Percentiles rank a stretch among this genome's conserved stretches.
Evolutionary conservation across 2,888 invertebrate species (phyloP).

Genomic region (Dasypolia templi): DNA sequence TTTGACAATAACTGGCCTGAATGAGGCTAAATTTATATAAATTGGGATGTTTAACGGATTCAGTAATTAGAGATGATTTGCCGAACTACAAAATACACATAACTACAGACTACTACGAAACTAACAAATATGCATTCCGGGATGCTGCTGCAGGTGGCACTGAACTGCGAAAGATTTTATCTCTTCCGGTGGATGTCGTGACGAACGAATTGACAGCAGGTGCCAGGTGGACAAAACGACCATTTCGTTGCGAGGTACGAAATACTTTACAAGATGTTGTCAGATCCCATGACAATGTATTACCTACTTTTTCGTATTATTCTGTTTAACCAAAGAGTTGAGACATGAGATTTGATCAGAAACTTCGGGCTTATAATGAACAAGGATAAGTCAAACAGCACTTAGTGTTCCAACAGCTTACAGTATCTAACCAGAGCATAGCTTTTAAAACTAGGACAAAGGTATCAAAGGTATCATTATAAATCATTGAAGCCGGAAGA

Average conservation of each 20-base stretch:
- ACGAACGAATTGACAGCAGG: slow-evolving; percentile 56
- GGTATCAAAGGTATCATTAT: slow-evolving; percentile 39
- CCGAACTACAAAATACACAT: neutral
- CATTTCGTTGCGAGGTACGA: slow-evolving; percentile 11
- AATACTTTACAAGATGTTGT: slow-evolving; percentile 42
- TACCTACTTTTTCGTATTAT: slow-evolving; percentile 13
- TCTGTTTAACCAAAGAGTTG: slow-evolving; percentile 3
- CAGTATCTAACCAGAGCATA: neutral
- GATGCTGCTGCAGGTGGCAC: slow-evolving; percentile 37
- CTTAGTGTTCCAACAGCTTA: neutral
- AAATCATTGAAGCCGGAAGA: slow-evolving; percentile 48
- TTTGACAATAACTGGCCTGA: slow-evolving; percentile 44
- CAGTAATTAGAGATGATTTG: slow-evolving; percentile 6
- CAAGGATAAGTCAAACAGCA: neutral
- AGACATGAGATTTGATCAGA: neutral
- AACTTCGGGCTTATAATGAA: slow-evolving; percentile 1
- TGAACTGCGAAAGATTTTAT: slow-evolving; percentile 43
- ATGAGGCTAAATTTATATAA: slow-evolving; percentile 21
- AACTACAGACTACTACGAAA: neutral
- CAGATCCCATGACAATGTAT: slow-evolving; percentile 12
- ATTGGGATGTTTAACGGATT: slow-evolving; percentile 24
- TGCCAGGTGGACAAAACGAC: slow-evolving; percentile 46
- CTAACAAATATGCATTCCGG: slow-evolving; percentile 30
- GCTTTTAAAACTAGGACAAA: slow-evolving; percentile 41
- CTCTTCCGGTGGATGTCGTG: slow-evolving; percentile 53